Base-by-base conservation (phyloP, 2,888 invertebrate species). In the Sphinx pinastri region DNA sequence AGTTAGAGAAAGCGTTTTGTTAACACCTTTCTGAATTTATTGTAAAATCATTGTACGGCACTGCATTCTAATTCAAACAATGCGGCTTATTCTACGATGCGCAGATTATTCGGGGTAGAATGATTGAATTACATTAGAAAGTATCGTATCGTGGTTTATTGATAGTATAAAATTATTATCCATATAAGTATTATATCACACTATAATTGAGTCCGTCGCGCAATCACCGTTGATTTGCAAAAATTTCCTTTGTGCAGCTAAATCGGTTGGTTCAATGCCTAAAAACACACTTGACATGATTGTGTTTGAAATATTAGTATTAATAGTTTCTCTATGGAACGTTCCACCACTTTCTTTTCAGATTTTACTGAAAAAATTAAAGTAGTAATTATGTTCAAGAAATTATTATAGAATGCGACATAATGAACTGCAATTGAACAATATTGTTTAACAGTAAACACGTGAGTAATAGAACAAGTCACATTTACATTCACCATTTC, bases 111-210 rank as follows among this genome's bases (percentile, higher is more conserved):
- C 47, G 51, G 31, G 31, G 58, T 55, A 68, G 25, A 59, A 59
- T 31, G 14, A 59, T 68, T 68, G 59, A 59, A 68, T 68, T 59
- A 68, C 68, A 59, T 58, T 68, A 47, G 58, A 68, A 68, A 68
- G 58, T 68, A 31, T 49, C 38, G 51, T 68, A 25, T 51, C 51
- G 51, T 49, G 19, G 49, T 49, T 58, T 58, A 60, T 47, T 63
- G 47, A 49, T 49, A 12, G 13, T 2, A 16, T 47, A 3, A 11
- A 49, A 10, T 47, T 19, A 13, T 49, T 14, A 58, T 8, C 4
- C 19, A 19, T 55, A n/a, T 55, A 54, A 16, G 25, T 52, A 54
- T 54, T 13, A 19, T 63, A 49, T 63, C 63, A 47, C 60, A 12
- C 11, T 19, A 5, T 63, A 47, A 63, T 63, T 38, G 16, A 12